phyloP scores from a whole-genome alignment of 1,140 invertebrate species.

The Heterodera schachtii region DNA sequence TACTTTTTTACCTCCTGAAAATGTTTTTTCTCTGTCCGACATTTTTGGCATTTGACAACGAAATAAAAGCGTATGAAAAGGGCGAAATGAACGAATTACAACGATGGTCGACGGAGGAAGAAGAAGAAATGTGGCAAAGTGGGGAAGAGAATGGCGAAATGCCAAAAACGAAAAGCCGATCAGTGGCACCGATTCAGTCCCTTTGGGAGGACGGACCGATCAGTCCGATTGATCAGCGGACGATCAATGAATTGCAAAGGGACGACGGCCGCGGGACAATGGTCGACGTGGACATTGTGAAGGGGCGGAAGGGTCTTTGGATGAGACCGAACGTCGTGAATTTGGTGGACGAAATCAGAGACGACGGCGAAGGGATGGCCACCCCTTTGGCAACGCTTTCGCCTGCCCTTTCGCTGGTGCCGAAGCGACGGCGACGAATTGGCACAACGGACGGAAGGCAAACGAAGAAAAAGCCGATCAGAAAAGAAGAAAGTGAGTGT shows the following conservation, averaged over 20 bases:
- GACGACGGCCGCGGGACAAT: background rate
- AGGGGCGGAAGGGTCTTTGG: background rate
- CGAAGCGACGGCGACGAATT: background rate
- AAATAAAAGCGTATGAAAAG: background rate
- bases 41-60: background rate
- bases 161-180: background rate
- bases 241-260: background rate
- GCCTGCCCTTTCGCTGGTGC: background rate
- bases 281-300: constrained; percentile 1
- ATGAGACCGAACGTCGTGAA: background rate
- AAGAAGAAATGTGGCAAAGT: background rate
- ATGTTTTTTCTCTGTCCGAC: background rate
- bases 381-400: background rate
- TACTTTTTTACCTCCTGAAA: background rate
- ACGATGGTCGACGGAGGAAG: background rate
- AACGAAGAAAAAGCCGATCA: background rate
- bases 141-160: no score
- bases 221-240: background rate
- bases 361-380: background rate
- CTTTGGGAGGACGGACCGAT: background rate
- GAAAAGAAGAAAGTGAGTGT: constrained; percentile 12
- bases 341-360: background rate
- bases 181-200: background rate
- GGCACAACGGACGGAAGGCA: background rate
- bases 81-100: background rate